These are phyloP conservation scores for Meandrina meandrites DNA, from an alignment of 92 coral and sea anemone species.

Conservation along the genomic window DNA sequence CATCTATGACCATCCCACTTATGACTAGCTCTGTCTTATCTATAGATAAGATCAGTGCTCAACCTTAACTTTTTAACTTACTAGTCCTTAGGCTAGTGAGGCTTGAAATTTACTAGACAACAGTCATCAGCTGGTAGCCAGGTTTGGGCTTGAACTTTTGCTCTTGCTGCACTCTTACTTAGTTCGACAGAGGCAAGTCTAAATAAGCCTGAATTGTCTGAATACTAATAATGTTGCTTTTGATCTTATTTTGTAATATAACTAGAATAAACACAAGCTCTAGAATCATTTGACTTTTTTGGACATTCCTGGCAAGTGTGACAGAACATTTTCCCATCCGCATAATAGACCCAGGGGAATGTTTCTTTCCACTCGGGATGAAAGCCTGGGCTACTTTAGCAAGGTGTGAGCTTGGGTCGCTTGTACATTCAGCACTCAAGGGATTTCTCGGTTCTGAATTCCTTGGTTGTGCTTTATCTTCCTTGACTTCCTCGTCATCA, in stretches of 20 bases:
- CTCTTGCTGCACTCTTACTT: neutral
- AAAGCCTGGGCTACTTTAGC: no score
- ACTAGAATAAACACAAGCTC: slow-evolving; percentile 9
- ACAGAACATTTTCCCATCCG: no score
- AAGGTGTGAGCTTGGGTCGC: no score
- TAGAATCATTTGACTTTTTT: neutral
- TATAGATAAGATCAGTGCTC: no score
- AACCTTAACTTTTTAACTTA: neutral
- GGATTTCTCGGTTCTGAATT: slow-evolving; percentile 39
- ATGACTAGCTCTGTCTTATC: no score
- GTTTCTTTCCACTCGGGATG: no score
- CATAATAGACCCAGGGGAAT: no score
- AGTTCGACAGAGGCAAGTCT: neutral
- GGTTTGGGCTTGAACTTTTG: slow-evolving; percentile 3
- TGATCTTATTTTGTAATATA: neutral
- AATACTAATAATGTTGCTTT: neutral
- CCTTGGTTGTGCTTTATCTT: slow-evolving; percentile 44
- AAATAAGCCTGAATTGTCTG: neutral
- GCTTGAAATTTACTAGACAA: no score
- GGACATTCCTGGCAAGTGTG: neutral
- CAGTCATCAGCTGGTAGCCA: no score
- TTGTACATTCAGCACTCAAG: slow-evolving; percentile 36
- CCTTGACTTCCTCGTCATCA: no score
- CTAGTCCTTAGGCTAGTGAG: neutral
- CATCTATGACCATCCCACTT: no score